These are phyloP conservation scores for Lacanobia oleracea DNA, from an alignment of 2,888 invertebrate species.

Conservation along the genomic window DNA sequence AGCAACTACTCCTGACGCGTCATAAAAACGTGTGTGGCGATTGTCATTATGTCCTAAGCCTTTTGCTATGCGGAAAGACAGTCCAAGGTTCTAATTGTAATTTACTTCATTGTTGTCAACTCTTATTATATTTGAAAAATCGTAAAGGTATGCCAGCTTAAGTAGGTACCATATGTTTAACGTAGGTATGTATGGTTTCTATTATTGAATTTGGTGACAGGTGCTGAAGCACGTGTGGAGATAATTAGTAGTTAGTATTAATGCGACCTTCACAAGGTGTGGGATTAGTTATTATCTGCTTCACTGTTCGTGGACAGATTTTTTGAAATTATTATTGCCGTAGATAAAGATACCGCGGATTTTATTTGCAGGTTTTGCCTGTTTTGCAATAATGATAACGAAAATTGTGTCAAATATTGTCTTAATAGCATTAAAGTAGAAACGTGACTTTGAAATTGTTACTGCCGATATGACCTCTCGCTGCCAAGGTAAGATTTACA, in stretches of 20 bases:
- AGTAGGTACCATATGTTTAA: conserved; percentile 11
- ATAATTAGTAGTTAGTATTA: conserved; percentile 43
- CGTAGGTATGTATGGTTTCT: conserved; percentile 53
- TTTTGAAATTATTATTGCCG: conserved; percentile 1
- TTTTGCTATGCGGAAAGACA: conserved; percentile 51
- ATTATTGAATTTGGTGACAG: conserved; percentile 48
- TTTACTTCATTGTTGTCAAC: conserved; percentile 54
- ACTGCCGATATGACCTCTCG: conserved; percentile 19
- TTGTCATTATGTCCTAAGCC: conserved; percentile 32
- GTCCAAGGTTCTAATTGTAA: conserved; percentile 53
- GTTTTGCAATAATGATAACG: conserved; percentile 34
- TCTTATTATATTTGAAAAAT: conserved; percentile 32
- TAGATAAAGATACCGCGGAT: not conserved
- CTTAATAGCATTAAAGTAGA: not conserved
- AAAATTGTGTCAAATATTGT: conserved; percentile 27
- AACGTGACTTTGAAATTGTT: conserved; percentile 17
- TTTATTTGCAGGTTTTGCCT: not conserved
- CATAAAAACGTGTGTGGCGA: conserved; percentile 11
- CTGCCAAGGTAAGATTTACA: conserved; percentile 23
- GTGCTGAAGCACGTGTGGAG: conserved; percentile 40
- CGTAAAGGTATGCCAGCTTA: conserved; percentile 12
- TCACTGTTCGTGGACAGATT: not conserved
- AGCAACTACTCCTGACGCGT: conserved; percentile 17
- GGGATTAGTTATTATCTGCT: conserved; percentile 34
- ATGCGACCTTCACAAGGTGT: conserved; percentile 38